Evolutionary conservation across 2,888 invertebrate genomes (phyloP).

Genomic region (Pristionchus arcanus): DNA sequence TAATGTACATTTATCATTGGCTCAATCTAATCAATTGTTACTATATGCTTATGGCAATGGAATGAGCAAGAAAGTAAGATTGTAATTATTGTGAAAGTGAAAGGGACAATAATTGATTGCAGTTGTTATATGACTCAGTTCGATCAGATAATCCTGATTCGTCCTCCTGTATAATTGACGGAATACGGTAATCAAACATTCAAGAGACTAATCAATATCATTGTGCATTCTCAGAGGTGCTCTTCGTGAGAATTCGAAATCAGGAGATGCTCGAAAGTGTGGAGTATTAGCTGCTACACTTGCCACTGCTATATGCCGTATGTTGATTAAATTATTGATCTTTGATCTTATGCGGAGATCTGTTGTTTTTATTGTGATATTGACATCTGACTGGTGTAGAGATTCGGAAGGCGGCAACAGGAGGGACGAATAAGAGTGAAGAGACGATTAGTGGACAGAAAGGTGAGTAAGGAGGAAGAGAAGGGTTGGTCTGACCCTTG

Average conservation of each 20-base stretch:
- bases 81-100: not conserved
- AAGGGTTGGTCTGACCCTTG: not conserved
- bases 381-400: not conserved
- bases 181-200: conserved; percentile 7
- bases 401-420: not conserved
- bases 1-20: conserved; percentile 50
- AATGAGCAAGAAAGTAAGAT: conserved; percentile 24
- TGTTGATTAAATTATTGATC: not conserved
- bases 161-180: conserved; percentile 16
- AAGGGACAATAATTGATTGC: not conserved
- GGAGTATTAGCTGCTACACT: conserved; percentile 40
- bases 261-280: conserved; percentile 3
- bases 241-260: conserved; percentile 12
- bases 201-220: not conserved
- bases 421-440: not conserved
- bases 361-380: no score
- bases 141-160: conserved; percentile 39
- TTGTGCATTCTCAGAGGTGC: not conserved
- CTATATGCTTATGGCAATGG: conserved; percentile 32
- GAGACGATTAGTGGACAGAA: conserved; percentile 21
- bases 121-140: conserved; percentile 44
- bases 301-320: conserved; percentile 49
- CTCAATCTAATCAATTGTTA: conserved; percentile 42
- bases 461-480: not conserved
- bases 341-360: no score